Evolutionary conservation across 2,797 vertebrate species (phyloP), one percentile per base, ranked within the genome.

Genomic region (Zenarchopterus dispar): DNA sequence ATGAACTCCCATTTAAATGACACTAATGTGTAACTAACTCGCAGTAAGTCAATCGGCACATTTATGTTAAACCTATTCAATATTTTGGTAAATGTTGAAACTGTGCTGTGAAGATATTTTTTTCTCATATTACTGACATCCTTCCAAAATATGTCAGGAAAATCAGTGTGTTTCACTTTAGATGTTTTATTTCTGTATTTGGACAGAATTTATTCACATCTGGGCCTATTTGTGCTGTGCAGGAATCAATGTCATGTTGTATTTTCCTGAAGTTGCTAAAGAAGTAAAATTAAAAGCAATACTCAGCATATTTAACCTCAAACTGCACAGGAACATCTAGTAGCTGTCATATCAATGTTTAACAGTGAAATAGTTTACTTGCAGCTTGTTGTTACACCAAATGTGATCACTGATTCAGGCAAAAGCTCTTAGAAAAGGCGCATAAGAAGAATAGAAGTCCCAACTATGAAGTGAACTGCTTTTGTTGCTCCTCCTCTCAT

Each of bases 401-500:
- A 39, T 33, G 50, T 15, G 8, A 21, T 23, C 33, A 22, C 28
- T 39, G n/a, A 15, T 51, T 4, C 36, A 15, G 36, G 36, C 11
- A 31, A 28, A 23, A 10, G 19, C 49, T 24, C 19, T 1, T 21
- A 26, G 55, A 54, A 42, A 58, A 42, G 18, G 33, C 5, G 18
- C 63, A 65, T 71, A 64, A 28, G 28, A 52, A 24, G 13, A 60
- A 53, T 53, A 62, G 62, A 28, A 71, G 64, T 49, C 60, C 74
- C 66, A 2, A 75, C 70, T 66, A 69, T 47, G 1, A 19, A 51
- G 56, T 45, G 36, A 67, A 33, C 39, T 39, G 0, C 44, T 67
- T 11, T 3, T 2, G 26, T 68, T 6, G 73, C 88, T 77, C 88
- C 84, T 9, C 86, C 88, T 68, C 71, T 54, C 4, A 41, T 47